Evolutionary conservation across 2,113 vertebrate species (phyloP).

Genomic region (Sorex fumeus): DNA sequence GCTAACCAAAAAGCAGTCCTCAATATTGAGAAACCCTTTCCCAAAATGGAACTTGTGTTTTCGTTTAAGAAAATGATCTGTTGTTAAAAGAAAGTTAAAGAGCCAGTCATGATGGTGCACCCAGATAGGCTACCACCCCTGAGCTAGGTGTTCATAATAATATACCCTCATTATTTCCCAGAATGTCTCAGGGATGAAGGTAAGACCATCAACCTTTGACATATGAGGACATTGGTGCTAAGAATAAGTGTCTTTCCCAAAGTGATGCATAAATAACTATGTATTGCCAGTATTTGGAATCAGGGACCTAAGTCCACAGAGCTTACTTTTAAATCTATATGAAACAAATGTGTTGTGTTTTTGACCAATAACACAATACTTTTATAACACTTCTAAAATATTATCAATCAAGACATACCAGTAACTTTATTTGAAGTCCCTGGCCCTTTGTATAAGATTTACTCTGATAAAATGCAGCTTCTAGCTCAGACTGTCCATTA

Average conservation of each 20-base stretch:
- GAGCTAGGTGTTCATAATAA: background rate
- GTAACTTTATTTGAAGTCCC: background rate
- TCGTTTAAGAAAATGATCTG: background rate
- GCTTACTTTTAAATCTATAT: background rate
- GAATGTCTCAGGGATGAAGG: background rate
- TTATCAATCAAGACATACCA: background rate
- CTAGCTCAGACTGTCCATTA: no score
- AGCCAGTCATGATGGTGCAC: background rate
- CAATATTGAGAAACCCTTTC: constrained; percentile 42
- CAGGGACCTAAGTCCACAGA: background rate
- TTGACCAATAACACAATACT: background rate
- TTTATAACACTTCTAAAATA: constrained; percentile 27
- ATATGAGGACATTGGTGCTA: background rate
- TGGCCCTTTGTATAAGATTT: background rate
- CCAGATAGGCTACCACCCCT: no score
- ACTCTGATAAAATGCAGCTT: no score
- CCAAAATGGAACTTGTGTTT: constrained; percentile 6
- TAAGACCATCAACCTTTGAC: background rate
- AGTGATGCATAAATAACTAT: background rate
- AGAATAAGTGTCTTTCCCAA: background rate
- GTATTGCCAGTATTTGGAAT: background rate
- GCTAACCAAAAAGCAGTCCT: background rate
- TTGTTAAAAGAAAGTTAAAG: constrained; percentile 35
- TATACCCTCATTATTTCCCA: background rate
- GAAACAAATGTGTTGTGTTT: background rate